Percentiles rank a stretch among this genome's conserved stretches.
These are phyloP conservation scores for Donacobius atricapilla DNA, from an alignment of 2,113 vertebrate species.

Conservation along the genomic window DNA sequence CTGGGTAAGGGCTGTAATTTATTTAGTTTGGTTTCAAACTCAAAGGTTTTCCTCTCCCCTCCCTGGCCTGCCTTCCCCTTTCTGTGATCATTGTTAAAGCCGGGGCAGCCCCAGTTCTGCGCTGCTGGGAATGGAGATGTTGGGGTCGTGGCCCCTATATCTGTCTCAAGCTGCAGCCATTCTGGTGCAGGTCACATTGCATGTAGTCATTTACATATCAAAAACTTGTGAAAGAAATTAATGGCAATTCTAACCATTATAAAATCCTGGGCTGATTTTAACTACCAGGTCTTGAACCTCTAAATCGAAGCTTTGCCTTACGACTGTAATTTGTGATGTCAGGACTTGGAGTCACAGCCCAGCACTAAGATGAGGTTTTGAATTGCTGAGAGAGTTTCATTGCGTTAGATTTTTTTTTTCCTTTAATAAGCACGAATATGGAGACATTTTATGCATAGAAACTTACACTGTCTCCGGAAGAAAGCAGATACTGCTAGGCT, in stretches of 20 bases:
- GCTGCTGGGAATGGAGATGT: not conserved
- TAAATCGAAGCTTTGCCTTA: not conserved
- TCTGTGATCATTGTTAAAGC: not conserved
- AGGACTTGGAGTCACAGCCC: not conserved
- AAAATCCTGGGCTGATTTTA: constrained; percentile 14
- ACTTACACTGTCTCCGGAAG: not conserved
- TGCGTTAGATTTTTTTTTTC: not conserved
- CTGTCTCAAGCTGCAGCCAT: not conserved
- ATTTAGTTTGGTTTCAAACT: not conserved
- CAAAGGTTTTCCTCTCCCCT: not conserved
- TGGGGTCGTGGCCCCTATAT: not conserved
- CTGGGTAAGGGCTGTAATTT: not conserved
- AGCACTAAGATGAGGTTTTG: not conserved
- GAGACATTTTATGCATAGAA: not conserved
- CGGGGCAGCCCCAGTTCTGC: not conserved
- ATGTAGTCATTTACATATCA: constrained; percentile 40
- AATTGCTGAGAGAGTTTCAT: not conserved
- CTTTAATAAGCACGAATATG: not conserved
- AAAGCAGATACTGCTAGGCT: not conserved
- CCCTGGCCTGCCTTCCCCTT: not conserved
- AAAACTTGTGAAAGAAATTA: constrained; percentile 18
- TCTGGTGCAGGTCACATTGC: not conserved
- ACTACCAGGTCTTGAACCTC: constrained; percentile 27
- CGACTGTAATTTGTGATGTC: not conserved
- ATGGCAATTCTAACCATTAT: not conserved